Evolutionary conservation across 2,888 invertebrate genomes (phyloP).

Genomic region (Lasioglossum marginatum): DNA sequence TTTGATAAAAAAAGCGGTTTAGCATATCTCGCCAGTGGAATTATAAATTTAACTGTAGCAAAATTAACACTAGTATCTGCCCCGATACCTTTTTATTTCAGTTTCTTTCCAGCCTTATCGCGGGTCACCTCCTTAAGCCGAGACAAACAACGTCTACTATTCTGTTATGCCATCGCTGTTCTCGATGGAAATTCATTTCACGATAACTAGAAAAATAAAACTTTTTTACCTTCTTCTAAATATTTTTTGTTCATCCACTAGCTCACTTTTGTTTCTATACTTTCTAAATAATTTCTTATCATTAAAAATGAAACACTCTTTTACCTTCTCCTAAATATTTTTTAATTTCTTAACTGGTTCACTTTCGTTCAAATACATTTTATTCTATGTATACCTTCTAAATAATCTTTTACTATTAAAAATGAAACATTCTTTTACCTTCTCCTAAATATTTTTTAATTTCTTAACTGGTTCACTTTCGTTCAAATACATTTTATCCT

Average conservation of each 20-base stretch:
- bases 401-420: too few relatives aligned
- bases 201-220: background rate
- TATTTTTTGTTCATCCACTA: background rate
- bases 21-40: background rate
- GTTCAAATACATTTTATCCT: too few relatives aligned
- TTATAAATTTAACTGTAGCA: background rate
- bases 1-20: conserved; percentile 28
- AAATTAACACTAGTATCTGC: background rate
- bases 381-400: too few relatives aligned
- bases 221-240: background rate
- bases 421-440: too few relatives aligned
- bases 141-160: background rate
- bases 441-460: too few relatives aligned
- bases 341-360: too few relatives aligned
- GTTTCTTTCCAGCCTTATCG: background rate
- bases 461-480: too few relatives aligned
- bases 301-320: too few relatives aligned
- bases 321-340: background rate
- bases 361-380: too few relatives aligned
- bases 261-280: too few relatives aligned
- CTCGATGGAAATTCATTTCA: background rate
- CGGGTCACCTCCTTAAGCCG: background rate
- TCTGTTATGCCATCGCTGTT: background rate
- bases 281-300: too few relatives aligned
- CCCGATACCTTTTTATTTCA: background rate